Base-by-base conservation (phyloP, 1,140 invertebrate species). In the Zeugodacus cucurbitae region DNA sequence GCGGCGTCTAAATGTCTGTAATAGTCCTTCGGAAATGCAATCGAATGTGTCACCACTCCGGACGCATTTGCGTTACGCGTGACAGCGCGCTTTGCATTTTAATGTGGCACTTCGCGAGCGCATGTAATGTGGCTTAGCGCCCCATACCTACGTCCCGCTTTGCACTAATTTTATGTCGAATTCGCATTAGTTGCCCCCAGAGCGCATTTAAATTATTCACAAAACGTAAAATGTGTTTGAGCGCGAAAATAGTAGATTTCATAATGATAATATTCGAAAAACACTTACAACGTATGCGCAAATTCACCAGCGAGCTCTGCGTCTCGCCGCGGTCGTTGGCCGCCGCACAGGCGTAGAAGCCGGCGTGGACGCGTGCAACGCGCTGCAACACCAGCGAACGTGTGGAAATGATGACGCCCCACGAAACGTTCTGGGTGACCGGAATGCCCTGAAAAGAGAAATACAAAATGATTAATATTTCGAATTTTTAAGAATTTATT, bases 351-450 rank as follows among this genome's bases (percentile, higher is more conserved):
- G 96, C 97, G 93, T 98, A 98, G 90, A 96, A 95, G 1, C 97
- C 97, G 57, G 96, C 96, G 90, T 97, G 96, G 87, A 96, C 95
- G 62, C 97, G 94, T 6, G 96, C 96, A 89, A 98, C 97, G 89
- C 96, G 96, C 93, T 98, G 97, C 58, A 98, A 94, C 6, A 98
- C 97, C 89, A 98, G 94, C 89, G 97, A 98, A 91, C 97, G 96
- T 29, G 97, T 97, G 90, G 97, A 98, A 91, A 98, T 96, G 90
- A 98, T 97, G 87, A 98, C 95, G 67, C 97, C 97, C 17, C 96
- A 95, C n/a, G 96, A 96, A 91, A 97, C 95, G 93, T 97, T 98
- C 94, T 98, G 97, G 87, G 95, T 95, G 87, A 98, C 95, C 88
- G 96, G 93, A 74, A 95, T 94, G n/a, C 96, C 96, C 97, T 98